Base-by-base conservation (phyloP, 2,888 invertebrate species). In the Candidula unifasciata region DNA sequence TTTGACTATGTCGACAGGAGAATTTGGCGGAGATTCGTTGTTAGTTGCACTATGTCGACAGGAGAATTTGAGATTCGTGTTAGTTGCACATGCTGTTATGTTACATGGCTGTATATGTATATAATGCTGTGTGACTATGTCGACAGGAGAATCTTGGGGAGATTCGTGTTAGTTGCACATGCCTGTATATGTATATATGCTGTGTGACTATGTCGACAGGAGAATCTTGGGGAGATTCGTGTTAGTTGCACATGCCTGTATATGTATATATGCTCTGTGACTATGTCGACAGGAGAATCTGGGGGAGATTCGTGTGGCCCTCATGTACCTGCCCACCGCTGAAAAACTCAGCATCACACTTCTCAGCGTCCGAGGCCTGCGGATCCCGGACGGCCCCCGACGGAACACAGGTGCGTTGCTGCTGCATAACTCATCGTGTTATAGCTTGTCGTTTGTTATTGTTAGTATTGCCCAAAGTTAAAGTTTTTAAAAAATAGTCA, bases 291-390 rank as follows among this genome's bases (percentile, higher is more conserved):
- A 92, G 92, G 92, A 92, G 71, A 86, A 90, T 57, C 87, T 91
- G 0, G 92, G 92, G 6, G 89, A 89, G 69, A 85, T 91, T 21
- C 88, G 87, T 27, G 54, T 92, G 0, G 91, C 90, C 1, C 82
- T 91, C 68, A 90, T 90, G 87, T 92, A 90, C 80, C 86, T 92
- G 21, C 91, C 91, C 0, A 92, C 91, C 1, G 90, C 92, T 0
- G 91, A 92, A 85, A 92, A 92, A 79, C 88, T 92, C 60, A 90
- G 89, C 77, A 78, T 92, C n/a, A 88, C 89, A 0, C 85, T 92
- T 6, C 87, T 90, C 13, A 88, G 88, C n/a, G 88, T 90, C 5
- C 85, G 86, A 79, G 89, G 89, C 2, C 84, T 91, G 3, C 88
- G 87, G 80, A 87, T 88, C 0, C 87, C 89, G 85, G 89, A 91